A percentile compares a stretch with the other conserved stretches of the same genome.
These are phyloP conservation scores for Hemistola chrysoprasaria DNA, from an alignment of 2,888 invertebrate genomes.

Conservation along the genomic window DNA sequence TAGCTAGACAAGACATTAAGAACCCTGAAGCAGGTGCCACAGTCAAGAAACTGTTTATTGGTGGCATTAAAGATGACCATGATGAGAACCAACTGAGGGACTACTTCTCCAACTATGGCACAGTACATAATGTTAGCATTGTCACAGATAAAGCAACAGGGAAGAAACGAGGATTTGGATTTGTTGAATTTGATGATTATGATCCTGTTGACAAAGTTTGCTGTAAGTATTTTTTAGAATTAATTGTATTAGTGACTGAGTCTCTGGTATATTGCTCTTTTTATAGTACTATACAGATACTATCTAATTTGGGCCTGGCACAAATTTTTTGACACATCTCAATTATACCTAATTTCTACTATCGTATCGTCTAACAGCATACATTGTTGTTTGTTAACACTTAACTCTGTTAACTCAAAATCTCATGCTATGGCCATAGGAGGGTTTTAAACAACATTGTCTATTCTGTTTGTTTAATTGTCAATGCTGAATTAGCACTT, in stretches of 20 bases:
- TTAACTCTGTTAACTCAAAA: too few species aligned
- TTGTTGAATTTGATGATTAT: slow-evolving; percentile 98
- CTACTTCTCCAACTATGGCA: slow-evolving; percentile 92
- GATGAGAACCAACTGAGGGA: slow-evolving; percentile 94
- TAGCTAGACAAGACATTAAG: slow-evolving; percentile 95
- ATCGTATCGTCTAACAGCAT: slow-evolving; percentile 1
- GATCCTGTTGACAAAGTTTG: slow-evolving; percentile 98
- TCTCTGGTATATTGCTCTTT: too few species aligned
- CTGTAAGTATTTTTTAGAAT: slow-evolving; percentile 87
- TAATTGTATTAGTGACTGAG: too few species aligned
- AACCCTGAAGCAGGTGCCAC: slow-evolving; percentile 96
- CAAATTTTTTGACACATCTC: too few species aligned
- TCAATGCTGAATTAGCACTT: too few species aligned
- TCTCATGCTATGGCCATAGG: too few species aligned
- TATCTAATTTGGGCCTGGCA: too few species aligned
- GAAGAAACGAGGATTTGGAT: slow-evolving; percentile 97
- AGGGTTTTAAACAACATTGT: too few species aligned
- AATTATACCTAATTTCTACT: slow-evolving; percentile 7
- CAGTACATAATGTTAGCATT: slow-evolving; percentile 91
- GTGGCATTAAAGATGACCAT: slow-evolving; percentile 96
- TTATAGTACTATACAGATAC: too few species aligned
- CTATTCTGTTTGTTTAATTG: too few species aligned
- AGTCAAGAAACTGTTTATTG: slow-evolving; percentile 97
- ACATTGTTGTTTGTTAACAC: too few species aligned
- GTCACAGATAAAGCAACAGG: slow-evolving; percentile 96